phyloP scores from a whole-genome alignment of 2,797 vertebrate species.

The Pipistrellus pipistrellus region DNA sequence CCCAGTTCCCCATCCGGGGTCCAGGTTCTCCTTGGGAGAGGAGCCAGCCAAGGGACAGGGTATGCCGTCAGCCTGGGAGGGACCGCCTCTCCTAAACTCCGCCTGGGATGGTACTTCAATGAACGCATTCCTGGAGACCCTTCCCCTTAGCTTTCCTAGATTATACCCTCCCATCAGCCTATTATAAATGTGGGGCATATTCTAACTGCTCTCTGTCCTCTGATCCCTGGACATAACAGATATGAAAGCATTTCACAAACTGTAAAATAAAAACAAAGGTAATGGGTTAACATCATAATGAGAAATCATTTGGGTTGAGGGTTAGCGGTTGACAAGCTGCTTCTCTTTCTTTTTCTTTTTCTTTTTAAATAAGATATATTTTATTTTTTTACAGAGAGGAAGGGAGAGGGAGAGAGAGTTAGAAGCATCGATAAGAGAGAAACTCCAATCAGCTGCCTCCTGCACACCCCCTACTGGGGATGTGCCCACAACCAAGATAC shows the following conservation, averaged over 20 bases:
- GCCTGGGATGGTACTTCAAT: background rate
- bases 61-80: background rate
- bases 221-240: background rate
- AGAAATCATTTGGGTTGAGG: background rate
- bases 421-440: no score
- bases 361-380: no score
- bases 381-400: no score
- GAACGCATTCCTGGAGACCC: background rate
- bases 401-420: no score
- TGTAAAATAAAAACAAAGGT: background rate
- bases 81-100: background rate
- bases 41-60: background rate
- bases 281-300: background rate
- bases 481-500: no score
- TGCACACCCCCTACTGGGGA: no score
- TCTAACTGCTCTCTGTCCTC: background rate
- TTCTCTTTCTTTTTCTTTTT: background rate
- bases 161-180: background rate
- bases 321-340: background rate
- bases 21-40: background rate
- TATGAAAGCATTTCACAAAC: conserved; percentile 49
- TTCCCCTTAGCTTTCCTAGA: conserved; percentile 17
- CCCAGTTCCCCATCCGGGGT: background rate
- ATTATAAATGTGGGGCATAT: background rate
- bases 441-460: no score